Conservation (phyloP, 2,797 vertebrate species). For the Gymnocypris eckloni region DNA sequence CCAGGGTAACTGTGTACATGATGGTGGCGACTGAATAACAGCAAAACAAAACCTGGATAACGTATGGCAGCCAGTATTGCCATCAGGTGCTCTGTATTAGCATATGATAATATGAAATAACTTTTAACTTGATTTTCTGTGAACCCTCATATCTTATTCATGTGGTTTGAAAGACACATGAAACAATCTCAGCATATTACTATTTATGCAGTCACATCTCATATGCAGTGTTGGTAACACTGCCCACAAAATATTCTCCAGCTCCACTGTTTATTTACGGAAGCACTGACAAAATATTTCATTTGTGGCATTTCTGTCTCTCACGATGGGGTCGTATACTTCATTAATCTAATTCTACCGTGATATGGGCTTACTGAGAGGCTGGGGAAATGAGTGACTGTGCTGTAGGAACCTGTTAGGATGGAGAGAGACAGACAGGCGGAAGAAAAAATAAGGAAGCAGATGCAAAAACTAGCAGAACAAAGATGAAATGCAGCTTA, state of each 20-base stretch:
- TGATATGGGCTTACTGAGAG: background rate
- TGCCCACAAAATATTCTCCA: background rate
- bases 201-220: slow-evolving; percentile 32
- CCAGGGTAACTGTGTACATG: slow-evolving; percentile 16
- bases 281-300: slow-evolving; percentile 21
- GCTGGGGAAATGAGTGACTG: background rate
- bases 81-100: slow-evolving; percentile 29
- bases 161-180: slow-evolving; percentile 24
- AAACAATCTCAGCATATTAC: slow-evolving; percentile 28
- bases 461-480: background rate
- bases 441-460: background rate
- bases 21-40: background rate
- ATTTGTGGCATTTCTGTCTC: slow-evolving; percentile 12
- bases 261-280: background rate
- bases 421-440: background rate
- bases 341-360: slow-evolving; percentile 28
- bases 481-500: background rate
- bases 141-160: slow-evolving; percentile 46
- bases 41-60: background rate
- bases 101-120: slow-evolving; percentile 40
- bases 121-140: slow-evolving; percentile 23
- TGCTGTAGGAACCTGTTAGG: background rate
- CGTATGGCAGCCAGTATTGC: background rate
- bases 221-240: background rate
- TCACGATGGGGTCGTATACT: slow-evolving; percentile 26